Evolutionary conservation across 92 coral and sea anemone species (phyloP).

Genomic region (Palythoa grandis): DNA sequence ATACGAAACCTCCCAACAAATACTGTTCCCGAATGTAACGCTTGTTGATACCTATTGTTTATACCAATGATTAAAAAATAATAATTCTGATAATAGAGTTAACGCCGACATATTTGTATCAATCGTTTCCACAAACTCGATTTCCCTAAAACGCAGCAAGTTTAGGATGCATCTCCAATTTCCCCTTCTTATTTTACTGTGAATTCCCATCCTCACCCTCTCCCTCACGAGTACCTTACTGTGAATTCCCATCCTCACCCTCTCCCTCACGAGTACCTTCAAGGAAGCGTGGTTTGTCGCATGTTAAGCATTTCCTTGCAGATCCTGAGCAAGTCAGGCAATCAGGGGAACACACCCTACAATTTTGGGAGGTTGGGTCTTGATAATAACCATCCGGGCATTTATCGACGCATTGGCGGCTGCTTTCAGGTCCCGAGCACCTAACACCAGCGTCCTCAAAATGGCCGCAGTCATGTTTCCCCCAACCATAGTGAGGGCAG

Average conservation of each 20-base stretch:
- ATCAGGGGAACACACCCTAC: constrained; percentile 50
- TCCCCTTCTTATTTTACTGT: too few species aligned
- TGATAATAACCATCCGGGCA: constrained; percentile 47
- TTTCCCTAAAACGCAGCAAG: too few species aligned
- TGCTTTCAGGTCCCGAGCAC: constrained; percentile 56
- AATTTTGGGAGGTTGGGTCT: neutral
- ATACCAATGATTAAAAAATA: too few species aligned
- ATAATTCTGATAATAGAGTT: too few species aligned
- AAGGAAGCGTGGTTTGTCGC: constrained; percentile 36
- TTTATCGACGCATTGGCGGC: constrained; percentile 35
- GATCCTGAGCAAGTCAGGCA: constrained; percentile 41
- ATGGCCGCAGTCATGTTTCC: constrained; percentile 50
- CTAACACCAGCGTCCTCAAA: constrained; percentile 63
- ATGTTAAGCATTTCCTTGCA: constrained; percentile 22
- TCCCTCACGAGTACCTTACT: constrained; percentile 24
- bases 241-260: too few species aligned
- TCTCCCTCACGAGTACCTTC: constrained; percentile 29
- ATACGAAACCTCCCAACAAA: too few species aligned
- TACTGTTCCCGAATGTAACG: too few species aligned
- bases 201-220: too few species aligned
- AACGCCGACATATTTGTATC: too few species aligned
- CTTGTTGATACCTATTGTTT: too few species aligned
- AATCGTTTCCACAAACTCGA: too few species aligned
- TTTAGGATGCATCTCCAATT: too few species aligned
- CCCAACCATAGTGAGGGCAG: constrained; percentile 37